Evolutionary conservation across 2,113 vertebrate genomes (phyloP), one percentile per base, ranked within the genome.

Genomic region (Agelaius tricolor): DNA sequence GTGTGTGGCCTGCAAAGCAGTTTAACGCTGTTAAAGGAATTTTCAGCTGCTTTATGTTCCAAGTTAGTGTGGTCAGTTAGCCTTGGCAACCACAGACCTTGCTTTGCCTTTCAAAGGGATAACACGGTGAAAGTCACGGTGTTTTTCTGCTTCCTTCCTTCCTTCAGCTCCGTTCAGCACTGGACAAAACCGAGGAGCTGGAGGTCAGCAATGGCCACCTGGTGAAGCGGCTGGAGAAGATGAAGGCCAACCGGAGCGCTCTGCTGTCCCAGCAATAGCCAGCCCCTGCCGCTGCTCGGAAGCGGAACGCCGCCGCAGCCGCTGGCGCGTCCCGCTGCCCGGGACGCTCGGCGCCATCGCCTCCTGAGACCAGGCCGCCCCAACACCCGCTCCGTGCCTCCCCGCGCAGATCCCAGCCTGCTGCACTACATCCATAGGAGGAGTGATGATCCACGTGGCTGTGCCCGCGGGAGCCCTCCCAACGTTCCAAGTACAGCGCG

Each of bases 171-270:
- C 99, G 99, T 30, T 98, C 98, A 2, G 99, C 99, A 1, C 62
- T 99, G 97, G 99, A 99, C 94, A 99, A 99, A 95, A 97, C 98
- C 0, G 99, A 99, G 39, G 99, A 99, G 92, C 98, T 99, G 1
- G 99, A 99, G 97, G 98, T 99, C 13, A 99, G 98, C 98, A 99
- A 99, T 15, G 98, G 98, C 71, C 99, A 99, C 93, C 97, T 99
- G 33, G 97, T 98, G 58, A 99, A 99, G 95, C 97, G 99, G 37
- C 96, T 99, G 96, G 99, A 99, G 89, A 99, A 99, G 97, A 99
- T 99, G 96, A 99, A 99, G 95, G 98, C 99, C 14, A 99, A 98
- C 77, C 97, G 99, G 15, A 99, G 98, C 6, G 98, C 98, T 7
- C 97, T 98, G 47, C 95, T 99, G 81, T 98, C 99, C 68, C 99